Evolutionary conservation across 2,797 vertebrate species (phyloP), one percentile per base, ranked within the genome.

Genomic region (Cheirogaleus major): DNA sequence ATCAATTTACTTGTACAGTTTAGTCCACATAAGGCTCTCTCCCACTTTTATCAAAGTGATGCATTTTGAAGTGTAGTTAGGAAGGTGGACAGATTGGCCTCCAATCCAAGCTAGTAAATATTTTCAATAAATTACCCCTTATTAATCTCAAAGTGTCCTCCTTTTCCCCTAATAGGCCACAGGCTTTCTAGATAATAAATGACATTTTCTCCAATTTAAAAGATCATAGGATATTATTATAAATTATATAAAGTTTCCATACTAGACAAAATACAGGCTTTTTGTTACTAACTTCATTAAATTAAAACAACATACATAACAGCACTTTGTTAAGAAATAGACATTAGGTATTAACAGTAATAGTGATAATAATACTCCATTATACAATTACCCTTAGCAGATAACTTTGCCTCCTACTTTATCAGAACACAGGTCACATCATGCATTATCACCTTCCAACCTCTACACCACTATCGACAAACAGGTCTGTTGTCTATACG

Each of bases 1-100:
- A 23, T 7, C 18, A 1, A 2, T 18, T 76, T 15, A 52, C 23
- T 25, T 9, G 2, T 2, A 23, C 11, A 23, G 5, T 13, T 45
- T 7, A 32, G 57, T 15, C 32, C 35, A 48, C 27, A 14, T 1
- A 2, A 2, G 4, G 8, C 25, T 57, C 5, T 9, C 38, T 18
- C 69, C 27, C 30, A 35, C 55, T 63, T n/a, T 69, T 25, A 32
- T 13, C 65, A 7, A 4, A 45, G 7, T 4, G 11, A n/a, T 9
- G 2, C 69, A 8, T 10, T 48, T 13, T 50, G 35, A 70, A 65
- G 30, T 5, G 12, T 3, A 50, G 79, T 48, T 14, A 32, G 61
- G 32, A 76, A 41, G 27, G 38, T 3, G n/a, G 52, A 18, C 27
- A 17, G 8, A 63, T 0, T 6, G 5, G 48, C 17, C 32, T 63